These are phyloP conservation scores for Zaprionus taronus DNA, from an alignment of 1,140 invertebrate species.

Conservation along the genomic window DNA sequence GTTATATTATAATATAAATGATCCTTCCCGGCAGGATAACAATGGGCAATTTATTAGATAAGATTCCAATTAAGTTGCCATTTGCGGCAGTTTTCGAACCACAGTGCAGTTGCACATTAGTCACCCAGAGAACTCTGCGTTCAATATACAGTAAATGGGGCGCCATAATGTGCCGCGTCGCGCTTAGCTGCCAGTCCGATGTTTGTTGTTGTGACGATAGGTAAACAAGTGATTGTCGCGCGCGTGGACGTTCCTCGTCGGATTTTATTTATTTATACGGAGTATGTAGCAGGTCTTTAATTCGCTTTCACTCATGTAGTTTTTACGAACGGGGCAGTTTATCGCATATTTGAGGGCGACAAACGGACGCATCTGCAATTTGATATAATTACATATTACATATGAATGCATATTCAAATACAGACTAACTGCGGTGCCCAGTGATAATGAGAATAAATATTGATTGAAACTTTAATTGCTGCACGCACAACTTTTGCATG, in stretches of 20 bases:
- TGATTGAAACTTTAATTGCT: neutral
- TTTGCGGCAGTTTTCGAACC: neutral
- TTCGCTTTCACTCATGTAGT: constrained; percentile 11
- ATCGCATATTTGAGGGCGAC: neutral
- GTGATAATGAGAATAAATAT: constrained; percentile 6
- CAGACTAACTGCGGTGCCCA: neutral
- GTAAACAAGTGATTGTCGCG: constrained; percentile 45
- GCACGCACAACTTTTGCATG: neutral
- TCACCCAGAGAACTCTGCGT: constrained; percentile 23
- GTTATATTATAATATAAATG: neutral
- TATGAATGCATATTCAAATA: neutral
- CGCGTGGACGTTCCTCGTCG: constrained; percentile 17
- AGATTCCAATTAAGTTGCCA: neutral
- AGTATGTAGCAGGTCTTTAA: constrained; percentile 13
- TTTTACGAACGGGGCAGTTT: neutral
- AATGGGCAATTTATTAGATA: neutral
- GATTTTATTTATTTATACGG: constrained; percentile 15
- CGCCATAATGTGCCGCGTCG: constrained; percentile 18
- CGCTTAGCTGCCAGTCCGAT: constrained; percentile 26
- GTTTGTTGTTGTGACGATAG: constrained; percentile 35
- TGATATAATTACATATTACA: neutral
- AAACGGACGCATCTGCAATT: neutral
- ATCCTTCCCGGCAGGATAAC: neutral
- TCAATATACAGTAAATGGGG: constrained; percentile 21
- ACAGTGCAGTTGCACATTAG: constrained; percentile 36